Conservation (phyloP, 1,140 invertebrate genomes). For the Popillia japonica region DNA sequence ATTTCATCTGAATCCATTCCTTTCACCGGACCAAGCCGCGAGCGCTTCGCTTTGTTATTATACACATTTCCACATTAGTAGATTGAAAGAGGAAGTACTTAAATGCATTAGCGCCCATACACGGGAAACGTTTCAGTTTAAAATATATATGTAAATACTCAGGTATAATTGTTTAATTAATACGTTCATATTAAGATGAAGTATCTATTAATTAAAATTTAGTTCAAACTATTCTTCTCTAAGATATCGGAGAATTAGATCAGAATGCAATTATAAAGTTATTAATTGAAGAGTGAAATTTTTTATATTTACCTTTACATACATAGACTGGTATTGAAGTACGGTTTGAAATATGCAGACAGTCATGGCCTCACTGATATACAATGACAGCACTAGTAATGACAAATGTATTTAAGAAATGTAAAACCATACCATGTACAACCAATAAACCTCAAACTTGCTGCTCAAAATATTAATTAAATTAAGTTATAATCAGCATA, state of each 20-base stretch:
- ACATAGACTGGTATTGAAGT: too few relatives aligned
- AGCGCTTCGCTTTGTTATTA: conserved; percentile 24
- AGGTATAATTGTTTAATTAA: conserved; percentile 13
- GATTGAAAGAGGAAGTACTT: conserved; percentile 30
- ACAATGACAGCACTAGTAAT: too few relatives aligned
- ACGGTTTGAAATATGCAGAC: too few relatives aligned
- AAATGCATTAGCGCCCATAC: background rate
- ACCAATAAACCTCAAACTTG: too few relatives aligned
- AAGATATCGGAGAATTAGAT: background rate
- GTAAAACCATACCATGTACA: too few relatives aligned
- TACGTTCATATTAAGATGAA: background rate
- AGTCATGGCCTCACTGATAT: too few relatives aligned
- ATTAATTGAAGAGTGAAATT: background rate
- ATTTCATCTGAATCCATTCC: conserved; percentile 36
- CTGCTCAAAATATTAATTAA: too few relatives aligned
- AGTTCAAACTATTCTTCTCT: background rate
- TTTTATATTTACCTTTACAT: too few relatives aligned
- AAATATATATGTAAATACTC: background rate
- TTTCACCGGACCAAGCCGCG: conserved; percentile 35
- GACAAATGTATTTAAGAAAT: too few relatives aligned
- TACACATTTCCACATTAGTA: conserved; percentile 6
- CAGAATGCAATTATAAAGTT: background rate
- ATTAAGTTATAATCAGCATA: too few relatives aligned
- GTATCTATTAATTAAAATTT: background rate
- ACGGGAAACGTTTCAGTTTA: background rate